Percentiles rank a stretch among this genome's conserved stretches.
phyloP scores from a whole-genome alignment of 2,797 vertebrate species.

The Aulostomus chinensis region DNA sequence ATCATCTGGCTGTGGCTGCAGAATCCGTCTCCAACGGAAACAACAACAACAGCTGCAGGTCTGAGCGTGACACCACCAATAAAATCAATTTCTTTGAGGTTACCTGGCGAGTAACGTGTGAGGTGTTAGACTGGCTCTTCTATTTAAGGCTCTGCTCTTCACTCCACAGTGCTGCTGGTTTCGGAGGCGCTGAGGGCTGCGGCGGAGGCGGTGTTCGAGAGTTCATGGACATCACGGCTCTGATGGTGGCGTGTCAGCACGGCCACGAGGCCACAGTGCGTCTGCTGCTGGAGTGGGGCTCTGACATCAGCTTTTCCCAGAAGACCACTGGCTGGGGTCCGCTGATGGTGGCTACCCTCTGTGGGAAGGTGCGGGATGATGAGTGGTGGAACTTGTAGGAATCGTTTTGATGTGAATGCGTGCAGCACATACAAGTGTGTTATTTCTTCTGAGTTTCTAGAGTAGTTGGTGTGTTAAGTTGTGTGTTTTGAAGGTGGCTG shows the following conservation, averaged over 20 bases:
- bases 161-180: slow-evolving; percentile 40
- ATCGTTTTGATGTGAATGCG: neutral
- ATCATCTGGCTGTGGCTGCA: slow-evolving; percentile 77
- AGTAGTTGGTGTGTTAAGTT: neutral
- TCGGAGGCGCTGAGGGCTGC: slow-evolving; percentile 54
- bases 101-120: too few relatives aligned
- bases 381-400: neutral
- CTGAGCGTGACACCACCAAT: too few relatives aligned
- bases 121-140: too few relatives aligned
- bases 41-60: slow-evolving; percentile 77
- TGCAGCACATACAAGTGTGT: neutral
- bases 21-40: slow-evolving; percentile 74
- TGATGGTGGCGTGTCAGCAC: slow-evolving; percentile 90
- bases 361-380: slow-evolving; percentile 79
- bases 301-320: slow-evolving; percentile 85
- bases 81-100: too few relatives aligned
- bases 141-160: neutral
- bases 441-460: neutral
- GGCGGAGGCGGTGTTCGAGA: slow-evolving; percentile 54
- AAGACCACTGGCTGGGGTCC: slow-evolving; percentile 91
- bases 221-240: slow-evolving; percentile 87
- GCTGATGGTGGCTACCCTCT: slow-evolving; percentile 89
- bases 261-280: slow-evolving; percentile 86
- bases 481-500: slow-evolving; percentile 70
- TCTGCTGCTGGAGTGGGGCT: slow-evolving; percentile 93